Conservation (phyloP, 2,888 invertebrate species). For the Drosophila demipolita region DNA sequence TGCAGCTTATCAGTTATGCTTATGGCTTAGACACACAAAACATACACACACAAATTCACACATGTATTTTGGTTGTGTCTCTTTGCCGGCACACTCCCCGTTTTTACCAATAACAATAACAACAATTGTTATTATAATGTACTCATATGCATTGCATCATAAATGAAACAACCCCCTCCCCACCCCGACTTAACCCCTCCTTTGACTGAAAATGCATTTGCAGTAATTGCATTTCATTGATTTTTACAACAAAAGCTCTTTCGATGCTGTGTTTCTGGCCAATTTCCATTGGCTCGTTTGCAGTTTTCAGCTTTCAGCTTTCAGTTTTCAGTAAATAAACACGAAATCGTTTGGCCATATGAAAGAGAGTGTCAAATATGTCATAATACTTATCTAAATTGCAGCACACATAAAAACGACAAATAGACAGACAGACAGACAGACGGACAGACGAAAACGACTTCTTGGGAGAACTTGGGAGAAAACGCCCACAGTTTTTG, state of each 20-base stretch:
- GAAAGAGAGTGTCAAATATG: constrained; percentile 80
- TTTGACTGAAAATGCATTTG: constrained; percentile 65
- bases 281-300: constrained; percentile 10
- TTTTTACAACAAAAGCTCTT: constrained; percentile 52
- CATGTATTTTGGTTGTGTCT: background rate
- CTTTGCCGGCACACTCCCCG: constrained; percentile 48
- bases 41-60: background rate
- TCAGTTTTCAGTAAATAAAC: constrained; percentile 65
- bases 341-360: constrained; percentile 52
- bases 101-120: constrained; percentile 62
- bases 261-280: constrained; percentile 10
- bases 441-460: background rate
- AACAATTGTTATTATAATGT: constrained; percentile 72
- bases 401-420: constrained; percentile 33
- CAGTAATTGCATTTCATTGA: constrained; percentile 82
- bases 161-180: constrained; percentile 1
- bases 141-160: constrained; percentile 47
- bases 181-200: too few species aligned
- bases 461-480: background rate
- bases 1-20: constrained; percentile 81
- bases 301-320: constrained; percentile 28
- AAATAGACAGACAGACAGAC: background rate
- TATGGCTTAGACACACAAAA: constrained; percentile 48
- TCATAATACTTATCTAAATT: constrained; percentile 82
- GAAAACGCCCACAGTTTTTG: constrained; percentile 45